Conservation (phyloP, 2,113 vertebrate species). For the Colistium nudipinnis region DNA sequence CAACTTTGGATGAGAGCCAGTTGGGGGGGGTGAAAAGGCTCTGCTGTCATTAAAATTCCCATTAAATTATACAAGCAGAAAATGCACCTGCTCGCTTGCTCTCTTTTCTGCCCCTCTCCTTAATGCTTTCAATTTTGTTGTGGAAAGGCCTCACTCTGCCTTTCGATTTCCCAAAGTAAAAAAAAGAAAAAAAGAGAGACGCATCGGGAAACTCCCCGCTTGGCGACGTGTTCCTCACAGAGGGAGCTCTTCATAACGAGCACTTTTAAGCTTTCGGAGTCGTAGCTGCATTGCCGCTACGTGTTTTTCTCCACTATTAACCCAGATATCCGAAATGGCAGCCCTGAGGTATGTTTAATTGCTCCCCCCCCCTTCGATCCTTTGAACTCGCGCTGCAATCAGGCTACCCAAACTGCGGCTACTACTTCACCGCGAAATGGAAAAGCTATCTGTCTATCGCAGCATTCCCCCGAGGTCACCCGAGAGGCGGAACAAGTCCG, state of each 20-base stretch:
- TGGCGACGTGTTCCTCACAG: constrained; percentile 9
- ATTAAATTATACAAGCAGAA: constrained; percentile 46
- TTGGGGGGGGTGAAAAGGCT: constrained; percentile 22
- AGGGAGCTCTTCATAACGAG: constrained; percentile 48
- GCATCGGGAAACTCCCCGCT: constrained; percentile 21
- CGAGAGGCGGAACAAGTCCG: constrained; percentile 10
- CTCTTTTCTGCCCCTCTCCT: constrained; percentile 27
- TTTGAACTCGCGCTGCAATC: constrained; percentile 70
- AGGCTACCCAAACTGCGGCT: constrained; percentile 43
- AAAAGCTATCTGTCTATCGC: constrained; percentile 65
- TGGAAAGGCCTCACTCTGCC: constrained; percentile 66
- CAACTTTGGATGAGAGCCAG: constrained; percentile 57
- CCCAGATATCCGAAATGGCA: constrained; percentile 67
- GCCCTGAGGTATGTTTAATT: constrained; percentile 58
- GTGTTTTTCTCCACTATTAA: constrained; percentile 66
- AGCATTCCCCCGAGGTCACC: constrained; percentile 45
- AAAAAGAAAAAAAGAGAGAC: too few species aligned
- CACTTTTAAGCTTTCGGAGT: constrained; percentile 48
- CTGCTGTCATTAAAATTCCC: constrained; percentile 48
- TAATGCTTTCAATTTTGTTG: constrained; percentile 55
- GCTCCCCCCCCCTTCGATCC: constrained; percentile 45
- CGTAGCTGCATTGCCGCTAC: constrained; percentile 25
- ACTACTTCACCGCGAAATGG: constrained; percentile 53
- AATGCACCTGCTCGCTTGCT: constrained; percentile 45
- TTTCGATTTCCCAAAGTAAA: constrained; percentile 67